Evolutionary conservation across 2,113 vertebrate species (phyloP).

Genomic region (Mola mola): DNA sequence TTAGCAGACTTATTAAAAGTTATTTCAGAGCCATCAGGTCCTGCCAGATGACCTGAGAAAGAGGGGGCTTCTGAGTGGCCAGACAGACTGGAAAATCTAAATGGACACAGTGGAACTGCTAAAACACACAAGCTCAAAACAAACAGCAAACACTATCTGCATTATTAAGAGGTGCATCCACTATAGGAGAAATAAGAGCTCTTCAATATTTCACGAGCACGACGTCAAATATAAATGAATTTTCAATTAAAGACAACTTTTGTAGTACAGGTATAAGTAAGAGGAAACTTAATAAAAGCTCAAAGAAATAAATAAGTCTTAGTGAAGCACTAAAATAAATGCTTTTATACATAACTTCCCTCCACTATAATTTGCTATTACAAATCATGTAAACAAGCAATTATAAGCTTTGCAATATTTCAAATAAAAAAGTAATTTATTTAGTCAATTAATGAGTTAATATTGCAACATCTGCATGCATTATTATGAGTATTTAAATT

Average conservation of each 20-base stretch:
- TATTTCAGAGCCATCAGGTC: conserved; percentile 83
- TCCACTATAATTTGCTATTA: too few species aligned
- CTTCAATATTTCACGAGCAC: conserved; percentile 79
- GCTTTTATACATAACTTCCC: too few species aligned
- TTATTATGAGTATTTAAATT: not conserved
- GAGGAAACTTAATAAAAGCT: conserved; percentile 38
- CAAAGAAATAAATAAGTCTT: conserved; percentile 26
- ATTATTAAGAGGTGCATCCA: conserved; percentile 79
- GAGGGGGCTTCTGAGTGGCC: conserved; percentile 76
- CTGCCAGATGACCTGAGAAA: conserved; percentile 81
- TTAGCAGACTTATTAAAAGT: conserved; percentile 87
- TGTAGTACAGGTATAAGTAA: too few species aligned
- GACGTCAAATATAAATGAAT: conserved; percentile 72
- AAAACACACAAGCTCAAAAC: conserved; percentile 78
- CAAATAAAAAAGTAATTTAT: too few species aligned
- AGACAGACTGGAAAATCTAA: conserved; percentile 76
- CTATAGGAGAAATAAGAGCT: conserved; percentile 75
- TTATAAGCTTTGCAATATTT: too few species aligned
- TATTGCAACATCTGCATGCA: too few species aligned
- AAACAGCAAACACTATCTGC: conserved; percentile 79
- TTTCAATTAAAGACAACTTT: conserved; percentile 77
- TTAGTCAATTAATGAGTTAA: too few species aligned
- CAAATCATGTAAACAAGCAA: too few species aligned
- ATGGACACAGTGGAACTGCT: conserved; percentile 79
- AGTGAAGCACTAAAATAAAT: conserved; percentile 16